Evolutionary conservation across 2,888 invertebrate species (phyloP).

Genomic region (Osmoderma eremita): DNA sequence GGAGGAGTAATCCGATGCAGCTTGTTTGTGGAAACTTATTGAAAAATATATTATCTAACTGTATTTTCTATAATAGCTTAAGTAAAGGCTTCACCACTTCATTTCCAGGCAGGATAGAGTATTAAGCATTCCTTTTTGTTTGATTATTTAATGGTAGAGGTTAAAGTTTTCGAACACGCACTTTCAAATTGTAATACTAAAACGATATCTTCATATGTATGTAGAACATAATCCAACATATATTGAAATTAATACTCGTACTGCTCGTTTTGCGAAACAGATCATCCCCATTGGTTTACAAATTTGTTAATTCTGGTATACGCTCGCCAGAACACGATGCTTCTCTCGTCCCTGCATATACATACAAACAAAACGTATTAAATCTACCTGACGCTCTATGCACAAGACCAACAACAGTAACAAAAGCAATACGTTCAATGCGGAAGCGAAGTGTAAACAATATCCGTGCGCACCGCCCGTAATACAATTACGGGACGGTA

Average conservation of each 20-base stretch:
- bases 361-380: constrained; percentile 13
- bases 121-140: too few relatives aligned
- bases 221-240: background rate
- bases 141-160: too few relatives aligned
- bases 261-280: background rate
- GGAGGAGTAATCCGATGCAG: too few relatives aligned
- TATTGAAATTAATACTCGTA: background rate
- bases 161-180: too few relatives aligned
- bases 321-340: background rate
- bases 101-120: too few relatives aligned
- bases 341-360: background rate
- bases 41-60: too few relatives aligned
- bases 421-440: background rate
- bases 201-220: background rate
- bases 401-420: background rate
- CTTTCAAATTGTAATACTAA: too few relatives aligned
- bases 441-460: constrained; percentile 29
- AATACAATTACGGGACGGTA: constrained; percentile 23
- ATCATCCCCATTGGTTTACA: constrained; percentile 22
- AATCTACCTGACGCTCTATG: constrained; percentile 30
- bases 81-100: too few relatives aligned
- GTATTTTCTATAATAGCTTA: too few relatives aligned
- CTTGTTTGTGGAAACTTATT: too few relatives aligned
- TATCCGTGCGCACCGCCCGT: constrained; percentile 14
- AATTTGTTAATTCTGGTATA: constrained; percentile 22